A percentile compares a stretch with the other conserved stretches of the same genome.
phyloP scores from a whole-genome alignment of 1,140 invertebrate genomes.

The Solenopsis invicta region DNA sequence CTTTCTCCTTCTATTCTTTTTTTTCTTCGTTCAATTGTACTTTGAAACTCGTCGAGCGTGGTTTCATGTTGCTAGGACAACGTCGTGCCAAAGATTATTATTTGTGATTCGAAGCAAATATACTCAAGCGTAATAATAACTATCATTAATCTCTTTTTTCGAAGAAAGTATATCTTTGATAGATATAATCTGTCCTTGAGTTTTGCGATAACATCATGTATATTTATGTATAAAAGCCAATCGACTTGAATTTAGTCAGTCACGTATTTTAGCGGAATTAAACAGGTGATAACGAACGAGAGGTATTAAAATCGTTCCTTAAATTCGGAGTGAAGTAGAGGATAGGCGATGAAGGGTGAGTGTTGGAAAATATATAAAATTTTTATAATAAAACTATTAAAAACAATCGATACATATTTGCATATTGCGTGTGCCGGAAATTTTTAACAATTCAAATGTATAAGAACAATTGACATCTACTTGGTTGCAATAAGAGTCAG shows the following conservation, averaged over 20 bases:
- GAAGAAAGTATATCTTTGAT: constrained; percentile 27
- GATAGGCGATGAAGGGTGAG: constrained; percentile 53
- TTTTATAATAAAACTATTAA: background rate
- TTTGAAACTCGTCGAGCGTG: constrained; percentile 48
- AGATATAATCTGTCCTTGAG: constrained; percentile 50
- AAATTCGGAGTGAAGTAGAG: background rate
- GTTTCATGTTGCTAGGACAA: background rate
- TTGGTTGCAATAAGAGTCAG: background rate
- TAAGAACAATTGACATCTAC: background rate
- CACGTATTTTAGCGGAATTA: constrained; percentile 15
- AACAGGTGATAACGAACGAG: constrained; percentile 1
- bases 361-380: background rate
- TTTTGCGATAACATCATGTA: constrained; percentile 34
- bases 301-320: background rate
- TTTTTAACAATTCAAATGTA: background rate
- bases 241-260: background rate
- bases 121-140: background rate
- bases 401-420: background rate
- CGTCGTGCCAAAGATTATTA: background rate
- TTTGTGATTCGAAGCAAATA: background rate
- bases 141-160: background rate
- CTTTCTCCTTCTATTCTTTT: background rate
- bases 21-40: constrained; percentile 41
- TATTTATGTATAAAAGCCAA: constrained; percentile 46
- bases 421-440: too few relatives aligned